Base-by-base conservation (phyloP, 1,140 invertebrate species). In the Andricus grossulariae region DNA sequence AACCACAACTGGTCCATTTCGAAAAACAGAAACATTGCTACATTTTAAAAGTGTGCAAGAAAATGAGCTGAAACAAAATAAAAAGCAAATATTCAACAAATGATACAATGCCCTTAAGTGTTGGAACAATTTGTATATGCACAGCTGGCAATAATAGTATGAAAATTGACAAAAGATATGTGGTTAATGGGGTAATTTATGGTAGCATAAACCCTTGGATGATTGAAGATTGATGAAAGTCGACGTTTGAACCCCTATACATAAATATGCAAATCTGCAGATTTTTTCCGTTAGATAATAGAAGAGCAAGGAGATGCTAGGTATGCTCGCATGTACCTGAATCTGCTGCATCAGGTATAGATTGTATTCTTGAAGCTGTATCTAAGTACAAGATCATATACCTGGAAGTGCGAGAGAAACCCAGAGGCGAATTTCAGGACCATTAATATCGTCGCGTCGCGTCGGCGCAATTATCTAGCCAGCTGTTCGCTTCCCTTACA, bases 381-480 rank as follows among this genome's bases (percentile, higher is more conserved):
- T 45, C 39, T 45, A 45, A 45, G 66, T 70, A 72, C 18, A 19
- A 21, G 50, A 74, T 57, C 60, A 49, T 80, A 71, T 84, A 84
- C 83, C 83, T 84, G 83, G 39, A 45, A 57, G 71, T 50, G 55
- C 50, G 39, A 45, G 39, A 45, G 39, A 45, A 11, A 45, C 39
- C 39, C 39, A 45, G 39, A n/a, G 71, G 82, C 78, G 81, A 84
- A 78, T 83, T 79, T 82, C 76, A 75, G 82, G 72, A 82, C 83
- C 86, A 87, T 88, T 87, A 85, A 84, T 85, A 84, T 81, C 80
- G 80, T 45, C 39, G 39, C 39, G 10, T 45, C 39, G 39, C 76
- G 81, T 85, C 74, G 81, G 82, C 84, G 85, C 85, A 88, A 88
- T 88, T 88, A 88, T 86, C 82, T 79, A 52, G 71, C 84, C 86